phyloP scores from a whole-genome alignment of 2,113 vertebrate genomes.

The Aplodontia rufa region DNA sequence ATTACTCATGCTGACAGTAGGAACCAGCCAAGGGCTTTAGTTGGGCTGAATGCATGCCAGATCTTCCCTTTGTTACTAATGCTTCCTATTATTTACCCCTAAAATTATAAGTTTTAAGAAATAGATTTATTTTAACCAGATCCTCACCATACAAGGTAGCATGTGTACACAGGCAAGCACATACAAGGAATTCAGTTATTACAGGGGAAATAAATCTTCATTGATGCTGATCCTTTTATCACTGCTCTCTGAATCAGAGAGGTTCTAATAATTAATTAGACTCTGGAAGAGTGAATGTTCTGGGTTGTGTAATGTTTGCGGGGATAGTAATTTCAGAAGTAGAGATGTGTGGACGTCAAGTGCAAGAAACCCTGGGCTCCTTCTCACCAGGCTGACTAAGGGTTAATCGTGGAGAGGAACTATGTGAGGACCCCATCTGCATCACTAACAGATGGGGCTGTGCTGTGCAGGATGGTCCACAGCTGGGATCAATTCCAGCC shows the following conservation, averaged over 20 bases:
- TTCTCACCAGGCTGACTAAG: neutral
- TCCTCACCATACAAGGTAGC: neutral
- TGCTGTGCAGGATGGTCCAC: constrained; percentile 22
- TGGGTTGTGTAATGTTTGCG: neutral
- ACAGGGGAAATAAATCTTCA: neutral
- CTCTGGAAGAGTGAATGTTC: neutral
- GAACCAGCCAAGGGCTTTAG: constrained; percentile 1
- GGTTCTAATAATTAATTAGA: neutral
- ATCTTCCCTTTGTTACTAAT: neutral
- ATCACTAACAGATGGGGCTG: constrained; percentile 22
- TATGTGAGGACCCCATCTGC: neutral
- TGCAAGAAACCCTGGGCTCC: neutral
- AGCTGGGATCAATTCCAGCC: constrained; percentile 72
- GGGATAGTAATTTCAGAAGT: neutral
- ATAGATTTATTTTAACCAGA: neutral
- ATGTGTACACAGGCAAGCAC: fast-evolving
- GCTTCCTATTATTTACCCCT: neutral
- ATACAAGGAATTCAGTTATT: neutral
- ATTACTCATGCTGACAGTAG: constrained; percentile 15
- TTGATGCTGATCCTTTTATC: neutral
- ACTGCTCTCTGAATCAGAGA: neutral
- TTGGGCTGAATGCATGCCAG: constrained; percentile 25
- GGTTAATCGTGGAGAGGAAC: neutral
- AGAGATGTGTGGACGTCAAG: neutral
- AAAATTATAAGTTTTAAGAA: neutral